These are phyloP conservation scores for Sarcoramphus papa DNA, from an alignment of 2,797 vertebrate species.

Conservation along the genomic window DNA sequence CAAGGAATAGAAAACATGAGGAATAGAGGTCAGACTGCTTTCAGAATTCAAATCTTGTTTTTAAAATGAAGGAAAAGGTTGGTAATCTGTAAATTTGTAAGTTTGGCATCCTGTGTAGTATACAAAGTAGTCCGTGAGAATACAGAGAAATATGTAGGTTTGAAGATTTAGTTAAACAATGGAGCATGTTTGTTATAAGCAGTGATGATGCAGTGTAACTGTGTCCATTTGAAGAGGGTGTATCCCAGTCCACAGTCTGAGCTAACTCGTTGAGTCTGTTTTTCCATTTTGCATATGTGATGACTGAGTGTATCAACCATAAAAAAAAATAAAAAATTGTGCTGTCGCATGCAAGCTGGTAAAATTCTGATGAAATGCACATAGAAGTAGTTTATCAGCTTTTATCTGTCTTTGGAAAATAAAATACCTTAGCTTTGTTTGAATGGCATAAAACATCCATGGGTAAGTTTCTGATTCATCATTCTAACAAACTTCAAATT, in stretches of 20 bases:
- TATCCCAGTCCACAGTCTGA: slow-evolving; percentile 38
- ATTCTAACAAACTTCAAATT: slow-evolving; percentile 32
- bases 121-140: neutral
- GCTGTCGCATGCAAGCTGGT: slow-evolving; percentile 17
- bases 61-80: neutral
- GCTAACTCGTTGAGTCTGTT: slow-evolving; percentile 42
- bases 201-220: slow-evolving; percentile 24
- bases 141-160: neutral
- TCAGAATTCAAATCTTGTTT: slow-evolving; percentile 9
- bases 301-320: slow-evolving; percentile 30
- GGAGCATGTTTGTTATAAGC: neutral
- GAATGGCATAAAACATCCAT: slow-evolving; percentile 38
- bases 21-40: neutral
- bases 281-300: slow-evolving; percentile 57
- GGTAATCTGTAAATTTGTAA: neutral
- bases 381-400: slow-evolving; percentile 63
- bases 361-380: slow-evolving; percentile 63
- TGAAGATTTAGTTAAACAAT: slow-evolving; percentile 35
- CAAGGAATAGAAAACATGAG: neutral
- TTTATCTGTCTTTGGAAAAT: slow-evolving; percentile 66
- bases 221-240: slow-evolving; percentile 30
- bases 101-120: neutral
- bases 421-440: slow-evolving; percentile 60
- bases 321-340: neutral
- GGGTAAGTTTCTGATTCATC: slow-evolving; percentile 41